Evolutionary conservation across 2,113 vertebrate genomes (phyloP).

Genomic region (Anhinga rufa): DNA sequence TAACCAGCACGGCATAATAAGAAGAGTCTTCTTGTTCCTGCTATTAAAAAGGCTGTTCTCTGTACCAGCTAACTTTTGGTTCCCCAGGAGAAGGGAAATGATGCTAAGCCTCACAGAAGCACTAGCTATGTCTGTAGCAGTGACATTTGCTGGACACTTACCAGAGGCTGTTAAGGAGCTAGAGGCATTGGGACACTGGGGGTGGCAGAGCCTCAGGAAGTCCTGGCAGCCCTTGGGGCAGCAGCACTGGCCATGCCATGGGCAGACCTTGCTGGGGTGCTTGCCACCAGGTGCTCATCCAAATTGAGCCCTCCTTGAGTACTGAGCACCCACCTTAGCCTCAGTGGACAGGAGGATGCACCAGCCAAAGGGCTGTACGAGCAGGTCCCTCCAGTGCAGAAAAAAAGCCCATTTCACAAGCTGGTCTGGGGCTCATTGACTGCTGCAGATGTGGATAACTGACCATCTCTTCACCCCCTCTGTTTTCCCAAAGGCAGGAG

Average conservation of each 20-base stretch:
- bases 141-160: background rate
- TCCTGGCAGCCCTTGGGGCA: background rate
- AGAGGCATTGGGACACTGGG: rapidly evolving
- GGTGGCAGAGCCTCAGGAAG: background rate
- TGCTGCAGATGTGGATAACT: no score
- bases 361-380: background rate
- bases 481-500: background rate
- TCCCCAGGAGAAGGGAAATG: background rate
- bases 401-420: background rate
- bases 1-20: slow-evolving; percentile 29
- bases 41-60: background rate
- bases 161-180: background rate
- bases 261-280: background rate
- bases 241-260: rapidly evolving
- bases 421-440: rapidly evolving
- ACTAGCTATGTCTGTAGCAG: rapidly evolving
- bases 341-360: rapidly evolving
- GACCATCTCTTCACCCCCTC: background rate
- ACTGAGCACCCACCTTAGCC: background rate
- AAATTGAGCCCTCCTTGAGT: rapidly evolving
- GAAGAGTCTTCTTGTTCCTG: slow-evolving; percentile 19
- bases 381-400: background rate
- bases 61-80: background rate
- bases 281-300: rapidly evolving
- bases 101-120: background rate